Conservation (phyloP, 2,113 vertebrate genomes). For the Colius striatus region DNA sequence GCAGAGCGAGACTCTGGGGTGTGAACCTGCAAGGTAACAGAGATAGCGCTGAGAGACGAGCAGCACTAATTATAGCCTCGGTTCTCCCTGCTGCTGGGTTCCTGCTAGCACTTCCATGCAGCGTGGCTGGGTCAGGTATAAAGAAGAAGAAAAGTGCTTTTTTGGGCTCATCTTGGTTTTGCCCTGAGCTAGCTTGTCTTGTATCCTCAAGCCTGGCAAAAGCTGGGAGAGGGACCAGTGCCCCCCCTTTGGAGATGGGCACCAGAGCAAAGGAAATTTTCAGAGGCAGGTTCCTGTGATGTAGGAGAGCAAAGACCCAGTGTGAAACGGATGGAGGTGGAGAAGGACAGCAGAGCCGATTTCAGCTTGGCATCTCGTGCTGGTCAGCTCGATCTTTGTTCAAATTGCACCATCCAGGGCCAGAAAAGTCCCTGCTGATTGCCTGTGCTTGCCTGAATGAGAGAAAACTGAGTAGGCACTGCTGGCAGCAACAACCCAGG, state of each 20-base stretch:
- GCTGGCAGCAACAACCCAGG: not conserved
- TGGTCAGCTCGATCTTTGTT: not conserved
- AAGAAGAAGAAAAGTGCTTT: not conserved
- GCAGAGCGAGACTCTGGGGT: constrained; percentile 40
- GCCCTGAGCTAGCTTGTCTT: not conserved
- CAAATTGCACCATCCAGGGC: rapidly evolving
- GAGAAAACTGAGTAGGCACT: not conserved
- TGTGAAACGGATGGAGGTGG: not conserved
- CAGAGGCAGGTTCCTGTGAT: not conserved
- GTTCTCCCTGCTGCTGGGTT: not conserved
- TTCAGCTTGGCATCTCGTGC: not conserved
- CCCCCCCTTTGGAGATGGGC: not conserved
- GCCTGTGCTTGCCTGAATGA: not conserved
- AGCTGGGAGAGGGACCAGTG: not conserved
- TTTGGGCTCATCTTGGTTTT: not conserved
- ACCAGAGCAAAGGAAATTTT: not conserved
- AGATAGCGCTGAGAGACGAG: not conserved
- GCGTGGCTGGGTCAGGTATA: not conserved
- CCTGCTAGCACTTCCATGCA: not conserved
- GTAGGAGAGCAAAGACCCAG: not conserved
- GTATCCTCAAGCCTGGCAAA: not conserved
- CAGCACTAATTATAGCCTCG: not conserved
- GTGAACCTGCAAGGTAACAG: constrained; percentile 49
- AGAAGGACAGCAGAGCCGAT: not conserved
- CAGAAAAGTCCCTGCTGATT: not conserved